Base-by-base conservation (phyloP, 1,140 invertebrate species). In the Trichomalopsis sarcophagae region DNA sequence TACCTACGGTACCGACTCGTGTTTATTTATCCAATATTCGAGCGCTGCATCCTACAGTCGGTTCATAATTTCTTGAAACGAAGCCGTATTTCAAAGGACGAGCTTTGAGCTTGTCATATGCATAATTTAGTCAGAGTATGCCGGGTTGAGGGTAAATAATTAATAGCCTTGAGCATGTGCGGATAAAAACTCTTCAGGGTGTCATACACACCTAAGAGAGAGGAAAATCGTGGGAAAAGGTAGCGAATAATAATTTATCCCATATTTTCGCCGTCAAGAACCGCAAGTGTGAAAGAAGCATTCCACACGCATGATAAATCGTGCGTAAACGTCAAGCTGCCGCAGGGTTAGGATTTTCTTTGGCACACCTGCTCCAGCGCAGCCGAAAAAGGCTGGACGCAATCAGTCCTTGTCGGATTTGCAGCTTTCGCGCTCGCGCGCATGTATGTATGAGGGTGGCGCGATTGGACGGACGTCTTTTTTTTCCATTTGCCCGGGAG, bases 311-410 rank as follows among this genome's bases (percentile, higher is more conserved):
- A 40, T 81, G 66, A 71, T 71, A 81, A 73, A 81, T 81, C 79
- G 68, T 66, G 30, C n/a, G 79, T 73, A 81, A 81, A 81, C 66
- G 66, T 71, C 79, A 81, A 81, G 9, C 79, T 81, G 68, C 36
- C 79, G 1, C 27, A 81, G 40, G 30, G n/a, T 81, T 68, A 73
- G 68, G 40, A 47, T 81, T 81, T 81, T 81, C 66, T 71, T 81
- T 81, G 17, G 36, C n/a, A 50, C 79, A 33, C 78, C 78, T 66
- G 66, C 44, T 1, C 50, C 76, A 66, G 36, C 11, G 78, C 27
- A 27, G 27, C 17, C 4, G 10, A 50, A 76, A 23, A 76, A 62
- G 21, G 27, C 14, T 21, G 1, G 40, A 30, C 14, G 68, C 68
- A 50, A 81, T 81, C 68, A 73, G 23, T 69, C 79, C 79, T 73